Evolutionary conservation across 1,140 invertebrate species (phyloP).

Genomic region (Pantala flavescens): DNA sequence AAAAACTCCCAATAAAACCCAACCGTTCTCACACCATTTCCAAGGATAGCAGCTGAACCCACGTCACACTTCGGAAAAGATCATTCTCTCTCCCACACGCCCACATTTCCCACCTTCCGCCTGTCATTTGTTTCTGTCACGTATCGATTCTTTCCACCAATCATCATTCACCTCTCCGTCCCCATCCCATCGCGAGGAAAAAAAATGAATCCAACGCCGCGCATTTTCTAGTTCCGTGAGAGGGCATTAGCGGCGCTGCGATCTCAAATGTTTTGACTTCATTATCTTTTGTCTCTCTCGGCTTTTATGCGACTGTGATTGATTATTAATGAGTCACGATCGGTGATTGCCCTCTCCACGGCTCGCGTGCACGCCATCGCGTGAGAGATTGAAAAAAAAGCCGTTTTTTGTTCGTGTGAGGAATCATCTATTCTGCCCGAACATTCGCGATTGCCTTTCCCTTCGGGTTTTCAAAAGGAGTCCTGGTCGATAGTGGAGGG

Average conservation of each 20-base stretch:
- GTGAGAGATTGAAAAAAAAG: too few relatives aligned
- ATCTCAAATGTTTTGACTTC: not conserved
- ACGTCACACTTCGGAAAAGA: not conserved
- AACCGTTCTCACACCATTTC: not conserved
- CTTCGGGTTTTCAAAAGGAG: too few relatives aligned
- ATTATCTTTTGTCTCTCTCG: not conserved
- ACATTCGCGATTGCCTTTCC: too few relatives aligned
- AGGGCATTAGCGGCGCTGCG: not conserved
- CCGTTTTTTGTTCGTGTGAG: too few relatives aligned
- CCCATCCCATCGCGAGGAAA: not conserved
- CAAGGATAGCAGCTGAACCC: not conserved
- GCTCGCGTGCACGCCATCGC: too few relatives aligned
- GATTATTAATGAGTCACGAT: too few relatives aligned
- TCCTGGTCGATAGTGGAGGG: too few relatives aligned
- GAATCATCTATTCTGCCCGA: too few relatives aligned
- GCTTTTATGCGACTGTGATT: not conserved
- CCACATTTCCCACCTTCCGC: not conserved
- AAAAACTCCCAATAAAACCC: too few relatives aligned
- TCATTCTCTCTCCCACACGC: not conserved
- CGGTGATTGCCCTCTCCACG: too few relatives aligned
- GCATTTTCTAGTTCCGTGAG: not conserved
- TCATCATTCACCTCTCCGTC: not conserved
- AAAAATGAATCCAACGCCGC: not conserved
- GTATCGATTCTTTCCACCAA: not conserved
- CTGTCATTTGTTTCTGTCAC: not conserved